phyloP scores from a whole-genome alignment of 2,888 invertebrate species.

The Meloe dianella region DNA sequence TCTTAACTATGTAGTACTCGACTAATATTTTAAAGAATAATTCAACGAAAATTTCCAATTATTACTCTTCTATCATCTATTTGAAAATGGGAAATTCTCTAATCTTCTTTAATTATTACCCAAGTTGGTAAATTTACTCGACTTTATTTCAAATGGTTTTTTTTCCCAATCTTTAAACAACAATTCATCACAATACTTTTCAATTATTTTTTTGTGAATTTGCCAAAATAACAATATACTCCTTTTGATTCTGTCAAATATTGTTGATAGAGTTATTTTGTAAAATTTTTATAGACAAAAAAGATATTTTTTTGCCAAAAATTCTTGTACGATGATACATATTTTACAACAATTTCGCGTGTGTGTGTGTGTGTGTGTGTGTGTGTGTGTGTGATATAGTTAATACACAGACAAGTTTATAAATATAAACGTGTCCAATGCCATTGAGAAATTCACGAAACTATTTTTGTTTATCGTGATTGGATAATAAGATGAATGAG shows the following conservation, averaged over 20 bases:
- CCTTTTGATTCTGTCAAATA: background rate
- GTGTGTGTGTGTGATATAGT: background rate
- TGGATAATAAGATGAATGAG: background rate
- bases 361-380: too few species aligned
- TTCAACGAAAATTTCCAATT: too few species aligned
- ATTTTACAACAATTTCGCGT: slow-evolving; percentile 4
- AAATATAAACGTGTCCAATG: background rate
- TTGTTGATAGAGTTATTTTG: slow-evolving; percentile 7
- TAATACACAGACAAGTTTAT: background rate
- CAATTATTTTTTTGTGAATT: background rate
- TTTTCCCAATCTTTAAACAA: background rate
- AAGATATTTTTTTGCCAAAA: background rate
- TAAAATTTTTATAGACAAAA: background rate
- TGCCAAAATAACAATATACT: background rate
- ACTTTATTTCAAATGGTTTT: too few species aligned
- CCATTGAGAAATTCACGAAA: slow-evolving; percentile 2
- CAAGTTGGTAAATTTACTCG: background rate
- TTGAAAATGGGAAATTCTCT: too few species aligned
- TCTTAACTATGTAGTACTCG: background rate
- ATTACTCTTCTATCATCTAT: too few species aligned
- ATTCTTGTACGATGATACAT: background rate
- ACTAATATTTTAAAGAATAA: background rate
- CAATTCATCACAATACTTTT: background rate
- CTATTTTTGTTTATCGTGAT: slow-evolving; percentile 1
- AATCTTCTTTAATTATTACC: too few species aligned